phyloP scores from a whole-genome alignment of 2,888 invertebrate genomes.

The Latrodectus hesperus region DNA sequence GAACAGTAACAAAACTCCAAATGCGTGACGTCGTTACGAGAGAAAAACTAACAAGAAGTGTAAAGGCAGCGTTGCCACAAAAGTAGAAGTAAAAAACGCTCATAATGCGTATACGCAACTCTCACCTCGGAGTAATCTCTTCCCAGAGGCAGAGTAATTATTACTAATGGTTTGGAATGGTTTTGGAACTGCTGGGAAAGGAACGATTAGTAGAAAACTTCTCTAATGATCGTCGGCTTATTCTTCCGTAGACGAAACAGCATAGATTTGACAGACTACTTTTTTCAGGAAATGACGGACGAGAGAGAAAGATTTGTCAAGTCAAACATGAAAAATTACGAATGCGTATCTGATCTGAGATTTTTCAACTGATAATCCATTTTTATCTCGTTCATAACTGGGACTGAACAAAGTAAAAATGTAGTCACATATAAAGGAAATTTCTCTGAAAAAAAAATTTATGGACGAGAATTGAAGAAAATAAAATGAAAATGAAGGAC shows the following conservation, averaged over 20 bases:
- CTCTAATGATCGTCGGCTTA: conserved; percentile 24
- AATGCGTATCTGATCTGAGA: too few species aligned
- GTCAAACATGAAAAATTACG: background rate
- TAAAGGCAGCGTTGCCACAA: conserved; percentile 9
- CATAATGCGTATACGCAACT: background rate
- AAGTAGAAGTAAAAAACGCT: background rate
- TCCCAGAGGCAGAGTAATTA: conserved; percentile 45
- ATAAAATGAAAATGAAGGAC: too few species aligned
- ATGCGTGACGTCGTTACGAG: conserved; percentile 50
- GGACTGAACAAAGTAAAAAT: too few species aligned
- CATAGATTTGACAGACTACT: conserved; percentile 3
- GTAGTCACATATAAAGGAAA: too few species aligned
- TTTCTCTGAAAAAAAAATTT: too few species aligned
- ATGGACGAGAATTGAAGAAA: too few species aligned
- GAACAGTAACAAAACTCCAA: conserved; percentile 39
- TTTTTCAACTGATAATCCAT: too few species aligned
- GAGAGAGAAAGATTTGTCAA: background rate
- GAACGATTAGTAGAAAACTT: conserved; percentile 50
- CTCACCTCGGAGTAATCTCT: conserved; percentile 13
- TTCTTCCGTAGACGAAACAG: background rate
- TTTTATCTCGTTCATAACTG: too few species aligned
- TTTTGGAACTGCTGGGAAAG: conserved; percentile 43
- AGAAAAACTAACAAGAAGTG: conserved; percentile 27
- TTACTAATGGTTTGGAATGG: conserved; percentile 60
- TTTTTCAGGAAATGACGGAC: too few species aligned